Conservation (phyloP, 2,113 vertebrate species). For the Apodemus sylvaticus region DNA sequence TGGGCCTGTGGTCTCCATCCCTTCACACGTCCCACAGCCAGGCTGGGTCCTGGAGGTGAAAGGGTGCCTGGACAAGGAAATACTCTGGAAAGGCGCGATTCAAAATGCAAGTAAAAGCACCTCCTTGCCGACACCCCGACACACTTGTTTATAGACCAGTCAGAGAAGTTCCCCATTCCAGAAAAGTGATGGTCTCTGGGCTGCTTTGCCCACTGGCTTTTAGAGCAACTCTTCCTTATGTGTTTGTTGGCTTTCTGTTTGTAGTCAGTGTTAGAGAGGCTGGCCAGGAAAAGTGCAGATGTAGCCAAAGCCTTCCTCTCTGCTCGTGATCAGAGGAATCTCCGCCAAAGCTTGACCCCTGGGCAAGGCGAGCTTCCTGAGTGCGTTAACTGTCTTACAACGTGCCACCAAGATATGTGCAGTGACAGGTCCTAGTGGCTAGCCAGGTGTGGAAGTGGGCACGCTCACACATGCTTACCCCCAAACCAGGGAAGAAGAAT, state of each 20-base stretch:
- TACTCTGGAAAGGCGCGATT: not conserved
- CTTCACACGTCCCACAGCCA: not conserved
- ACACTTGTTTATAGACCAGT: not conserved
- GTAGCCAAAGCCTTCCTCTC: not conserved
- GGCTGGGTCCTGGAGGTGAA: not conserved
- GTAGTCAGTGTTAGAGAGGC: not conserved
- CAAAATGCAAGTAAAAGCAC: not conserved
- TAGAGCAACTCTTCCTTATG: not conserved
- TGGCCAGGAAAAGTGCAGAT: not conserved
- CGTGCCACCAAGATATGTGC: not conserved
- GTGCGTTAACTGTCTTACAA: accelerated
- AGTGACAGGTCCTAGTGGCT: not conserved
- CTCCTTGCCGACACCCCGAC: not conserved
- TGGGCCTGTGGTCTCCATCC: not conserved
- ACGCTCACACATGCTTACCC: not conserved
- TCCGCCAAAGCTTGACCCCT: not conserved
- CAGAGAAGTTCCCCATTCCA: not conserved
- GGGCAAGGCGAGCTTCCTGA: not conserved
- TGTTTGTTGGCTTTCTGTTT: not conserved
- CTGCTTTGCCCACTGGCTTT: not conserved
- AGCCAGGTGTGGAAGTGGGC: not conserved
- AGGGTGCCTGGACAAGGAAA: no score
- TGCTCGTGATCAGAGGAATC: not conserved
- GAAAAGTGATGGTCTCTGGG: not conserved
- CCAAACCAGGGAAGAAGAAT: not conserved